Conservation (phyloP, 2,888 invertebrate genomes). For the Pachycephus smyrnensis region DNA sequence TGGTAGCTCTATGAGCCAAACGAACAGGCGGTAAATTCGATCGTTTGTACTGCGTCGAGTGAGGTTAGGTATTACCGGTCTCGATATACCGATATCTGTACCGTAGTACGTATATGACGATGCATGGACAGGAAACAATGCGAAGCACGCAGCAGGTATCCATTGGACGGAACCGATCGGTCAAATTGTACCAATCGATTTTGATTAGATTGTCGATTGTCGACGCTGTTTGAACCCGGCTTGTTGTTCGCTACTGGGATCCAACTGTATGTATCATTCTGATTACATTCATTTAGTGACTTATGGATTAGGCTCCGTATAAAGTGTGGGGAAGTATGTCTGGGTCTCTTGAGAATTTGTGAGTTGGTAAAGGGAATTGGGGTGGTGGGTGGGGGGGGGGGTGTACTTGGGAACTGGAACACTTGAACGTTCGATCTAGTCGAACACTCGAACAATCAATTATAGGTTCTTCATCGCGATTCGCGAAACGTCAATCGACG, state of each 20-base stretch:
- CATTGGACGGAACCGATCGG: slow-evolving; percentile 44
- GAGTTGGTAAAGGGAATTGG: not conserved
- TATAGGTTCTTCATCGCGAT: slow-evolving; percentile 28
- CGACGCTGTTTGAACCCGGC: slow-evolving; percentile 27
- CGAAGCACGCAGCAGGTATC: slow-evolving; percentile 43
- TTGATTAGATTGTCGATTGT: slow-evolving; percentile 51
- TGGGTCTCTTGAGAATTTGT: not conserved
- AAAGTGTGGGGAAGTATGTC: not conserved
- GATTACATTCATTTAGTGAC: not conserved
- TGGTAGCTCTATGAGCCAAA: not conserved
- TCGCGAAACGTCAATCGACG: slow-evolving; percentile 30
- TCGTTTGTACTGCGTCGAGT: not conserved
- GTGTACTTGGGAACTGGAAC: not conserved
- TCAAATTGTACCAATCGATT: slow-evolving; percentile 48
- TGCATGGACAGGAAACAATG: slow-evolving; percentile 14
- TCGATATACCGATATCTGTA: not conserved
- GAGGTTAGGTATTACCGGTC: not conserved
- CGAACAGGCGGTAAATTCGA: not conserved
- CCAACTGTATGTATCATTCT: not conserved
- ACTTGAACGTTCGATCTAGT: not conserved
- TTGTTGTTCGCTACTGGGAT: not conserved
- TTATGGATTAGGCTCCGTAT: not conserved
- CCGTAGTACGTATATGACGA: not conserved
- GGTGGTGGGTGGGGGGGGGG: not conserved
- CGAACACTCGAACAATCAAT: slow-evolving; percentile 26